Conservation (phyloP, 2,797 vertebrate genomes). For the Acrossocheilus fasciatus region DNA sequence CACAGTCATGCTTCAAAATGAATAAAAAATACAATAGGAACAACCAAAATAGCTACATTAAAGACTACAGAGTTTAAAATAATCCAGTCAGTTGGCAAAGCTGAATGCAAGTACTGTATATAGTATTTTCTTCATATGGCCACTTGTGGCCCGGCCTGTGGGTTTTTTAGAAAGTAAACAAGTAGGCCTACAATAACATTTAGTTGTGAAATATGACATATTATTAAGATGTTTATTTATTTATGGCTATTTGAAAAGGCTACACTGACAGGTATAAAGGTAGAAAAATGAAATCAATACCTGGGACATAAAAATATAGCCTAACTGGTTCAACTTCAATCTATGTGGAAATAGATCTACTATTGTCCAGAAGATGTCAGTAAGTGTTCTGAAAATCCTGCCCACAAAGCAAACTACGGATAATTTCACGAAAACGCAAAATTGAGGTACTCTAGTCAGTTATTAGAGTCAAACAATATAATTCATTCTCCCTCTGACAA, state of each 20-base stretch:
- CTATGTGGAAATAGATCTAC: not conserved
- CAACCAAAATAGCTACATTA: not conserved
- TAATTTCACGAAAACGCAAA: not conserved
- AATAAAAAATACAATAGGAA: not conserved
- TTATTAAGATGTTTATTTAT: not conserved
- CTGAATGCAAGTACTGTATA: not conserved
- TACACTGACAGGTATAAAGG: not conserved
- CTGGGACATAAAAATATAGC: not conserved
- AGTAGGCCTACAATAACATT: not conserved
- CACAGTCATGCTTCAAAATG: not conserved
- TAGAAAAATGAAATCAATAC: not conserved
- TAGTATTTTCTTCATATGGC: not conserved
- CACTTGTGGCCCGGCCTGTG: not conserved
- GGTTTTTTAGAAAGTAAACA: not conserved
- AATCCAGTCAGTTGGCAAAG: not conserved
- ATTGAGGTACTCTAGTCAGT: not conserved
- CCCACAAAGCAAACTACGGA: too few species aligned
- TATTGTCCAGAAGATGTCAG: conserved; percentile 61
- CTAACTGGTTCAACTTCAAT: not conserved
- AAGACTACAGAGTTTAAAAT: not conserved
- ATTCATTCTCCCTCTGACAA: not conserved
- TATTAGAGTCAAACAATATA: not conserved
- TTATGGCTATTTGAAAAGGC: not conserved
- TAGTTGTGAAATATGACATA: not conserved
- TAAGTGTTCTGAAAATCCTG: not conserved